Percentiles rank a stretch among this genome's conserved stretches.
These are phyloP conservation scores for Macrosteles quadrilineatus DNA, from an alignment of 1,140 invertebrate genomes.

Conservation along the genomic window DNA sequence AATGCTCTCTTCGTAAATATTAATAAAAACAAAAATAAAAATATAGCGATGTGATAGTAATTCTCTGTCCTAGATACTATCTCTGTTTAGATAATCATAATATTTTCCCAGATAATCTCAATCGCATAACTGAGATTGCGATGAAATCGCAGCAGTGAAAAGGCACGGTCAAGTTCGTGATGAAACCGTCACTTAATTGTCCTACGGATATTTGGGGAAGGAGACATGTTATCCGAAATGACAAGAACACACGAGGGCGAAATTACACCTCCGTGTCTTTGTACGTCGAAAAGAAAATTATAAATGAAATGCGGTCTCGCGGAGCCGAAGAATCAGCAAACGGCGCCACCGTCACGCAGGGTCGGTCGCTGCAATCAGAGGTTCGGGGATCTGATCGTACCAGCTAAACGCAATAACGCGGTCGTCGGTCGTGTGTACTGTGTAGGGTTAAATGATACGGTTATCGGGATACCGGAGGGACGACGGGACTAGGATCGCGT, in stretches of 20 bases:
- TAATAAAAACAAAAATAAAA: no score
- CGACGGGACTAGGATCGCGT: background rate
- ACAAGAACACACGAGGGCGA: background rate
- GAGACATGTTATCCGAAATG: background rate
- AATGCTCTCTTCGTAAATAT: no score
- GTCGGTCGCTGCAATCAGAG: background rate
- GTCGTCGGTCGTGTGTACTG: background rate
- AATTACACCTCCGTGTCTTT: background rate
- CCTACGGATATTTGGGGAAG: no score
- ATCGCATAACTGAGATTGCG: no score
- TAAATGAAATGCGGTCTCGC: background rate
- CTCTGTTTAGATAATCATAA: no score
- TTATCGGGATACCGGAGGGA: slow-evolving; percentile 2
- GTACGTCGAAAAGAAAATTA: background rate
- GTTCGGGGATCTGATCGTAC: slow-evolving; percentile 1
- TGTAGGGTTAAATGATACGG: slow-evolving; percentile 6
- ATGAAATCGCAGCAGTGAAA: no score
- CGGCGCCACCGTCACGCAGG: background rate
- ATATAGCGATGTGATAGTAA: no score
- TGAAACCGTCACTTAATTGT: no score
- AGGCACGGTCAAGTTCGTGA: no score
- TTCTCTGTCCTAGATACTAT: no score
- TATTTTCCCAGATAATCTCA: no score
- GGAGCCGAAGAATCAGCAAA: background rate
- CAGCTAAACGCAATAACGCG: slow-evolving; percentile 2